phyloP scores from a whole-genome alignment of 2,113 vertebrate species.

The Chinchilla lanigera region DNA sequence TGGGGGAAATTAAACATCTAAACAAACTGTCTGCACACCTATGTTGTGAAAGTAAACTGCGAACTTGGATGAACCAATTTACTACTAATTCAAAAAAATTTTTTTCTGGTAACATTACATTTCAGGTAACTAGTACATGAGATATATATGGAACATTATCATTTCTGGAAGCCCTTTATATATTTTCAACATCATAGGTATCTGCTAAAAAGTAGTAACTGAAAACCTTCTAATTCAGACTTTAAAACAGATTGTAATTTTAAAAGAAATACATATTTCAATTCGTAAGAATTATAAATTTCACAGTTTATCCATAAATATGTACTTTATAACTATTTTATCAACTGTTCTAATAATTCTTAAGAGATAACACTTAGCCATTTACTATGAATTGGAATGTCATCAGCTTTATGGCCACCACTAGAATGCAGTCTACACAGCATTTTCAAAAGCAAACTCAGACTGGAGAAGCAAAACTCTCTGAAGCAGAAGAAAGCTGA shows the following conservation, averaged over 20 bases:
- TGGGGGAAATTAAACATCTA: conserved; percentile 88
- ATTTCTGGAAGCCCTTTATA: conserved; percentile 69
- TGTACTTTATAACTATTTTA: background rate
- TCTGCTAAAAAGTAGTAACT: conserved; percentile 56
- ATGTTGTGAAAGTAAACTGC: conserved; percentile 89
- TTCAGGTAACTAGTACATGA: conserved; percentile 80
- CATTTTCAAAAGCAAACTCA: background rate
- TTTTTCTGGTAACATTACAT: conserved; percentile 80
- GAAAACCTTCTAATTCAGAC: conserved; percentile 40
- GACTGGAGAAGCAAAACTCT: background rate
- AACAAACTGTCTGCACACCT: conserved; percentile 89
- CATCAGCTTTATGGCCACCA: background rate
- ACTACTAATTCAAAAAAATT: conserved; percentile 78
- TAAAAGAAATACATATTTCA: background rate
- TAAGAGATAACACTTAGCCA: background rate
- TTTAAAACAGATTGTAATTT: conserved; percentile 39
- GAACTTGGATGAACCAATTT: conserved; percentile 85
- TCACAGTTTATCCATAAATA: background rate
- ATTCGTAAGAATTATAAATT: background rate
- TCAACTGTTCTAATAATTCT: background rate
- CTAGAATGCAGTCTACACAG: background rate
- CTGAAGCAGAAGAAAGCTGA: background rate
- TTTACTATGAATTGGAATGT: background rate
- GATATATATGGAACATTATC: background rate
- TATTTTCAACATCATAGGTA: conserved; percentile 73